Percentiles rank a stretch among this genome's conserved stretches.
phyloP scores from a whole-genome alignment of 1,140 invertebrate species.

The Drosophila yakuba region DNA sequence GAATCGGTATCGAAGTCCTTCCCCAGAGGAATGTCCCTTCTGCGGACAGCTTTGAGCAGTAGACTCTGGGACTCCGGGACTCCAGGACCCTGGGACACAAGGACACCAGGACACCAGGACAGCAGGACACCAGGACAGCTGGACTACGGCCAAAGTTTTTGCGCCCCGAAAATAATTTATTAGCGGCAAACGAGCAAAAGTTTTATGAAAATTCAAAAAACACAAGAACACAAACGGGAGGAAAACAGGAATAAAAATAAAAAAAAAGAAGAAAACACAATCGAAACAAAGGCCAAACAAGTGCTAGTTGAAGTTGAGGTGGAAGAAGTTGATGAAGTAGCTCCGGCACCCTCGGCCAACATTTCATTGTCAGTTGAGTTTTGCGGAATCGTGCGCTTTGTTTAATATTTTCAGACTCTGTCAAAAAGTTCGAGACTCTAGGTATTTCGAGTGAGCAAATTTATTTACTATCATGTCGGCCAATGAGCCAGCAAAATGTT shows the following conservation, averaged over 20 bases:
- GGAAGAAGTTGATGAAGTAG: constrained; percentile 40
- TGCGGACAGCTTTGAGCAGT: constrained; percentile 65
- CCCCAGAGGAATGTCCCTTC: constrained; percentile 42
- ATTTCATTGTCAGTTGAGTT: constrained; percentile 65
- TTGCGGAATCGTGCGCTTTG: constrained; percentile 49
- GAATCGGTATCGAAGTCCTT: constrained; percentile 58
- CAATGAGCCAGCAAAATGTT: constrained; percentile 4
- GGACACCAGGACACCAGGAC: constrained; percentile 1
- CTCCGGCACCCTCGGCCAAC: constrained; percentile 27
- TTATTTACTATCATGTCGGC: constrained; percentile 59
- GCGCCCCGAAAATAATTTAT: constrained; percentile 76
- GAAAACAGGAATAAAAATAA: neutral
- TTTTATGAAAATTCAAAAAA: constrained; percentile 78
- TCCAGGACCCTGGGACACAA: constrained; percentile 4
- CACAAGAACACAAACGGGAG: constrained; percentile 18
- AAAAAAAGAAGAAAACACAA: constrained; percentile 17
- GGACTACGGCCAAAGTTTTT: constrained; percentile 42
- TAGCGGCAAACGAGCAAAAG: constrained; percentile 80
- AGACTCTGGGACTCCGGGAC: constrained; percentile 1
- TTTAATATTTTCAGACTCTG: constrained; percentile 71
- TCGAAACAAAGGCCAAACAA: constrained; percentile 51
- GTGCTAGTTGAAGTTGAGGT: constrained; percentile 38
- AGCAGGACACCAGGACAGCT: constrained; percentile 3
- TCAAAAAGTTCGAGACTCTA: constrained; percentile 49
- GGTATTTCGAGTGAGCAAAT: constrained; percentile 40